Conservation (phyloP, 2,797 vertebrate species). For the Pseudochirops cupreus region DNA sequence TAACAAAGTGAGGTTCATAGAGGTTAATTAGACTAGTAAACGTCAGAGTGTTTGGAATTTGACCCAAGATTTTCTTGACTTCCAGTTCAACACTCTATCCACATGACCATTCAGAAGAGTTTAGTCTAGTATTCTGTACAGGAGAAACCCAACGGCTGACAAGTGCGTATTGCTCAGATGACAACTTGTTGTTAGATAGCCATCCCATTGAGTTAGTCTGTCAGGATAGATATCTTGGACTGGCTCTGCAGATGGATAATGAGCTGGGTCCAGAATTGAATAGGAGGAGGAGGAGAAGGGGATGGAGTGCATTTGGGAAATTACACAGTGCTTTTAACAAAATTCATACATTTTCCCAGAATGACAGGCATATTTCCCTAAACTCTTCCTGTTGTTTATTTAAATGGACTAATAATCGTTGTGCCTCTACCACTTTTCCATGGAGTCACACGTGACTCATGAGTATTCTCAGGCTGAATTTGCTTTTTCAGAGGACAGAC, state of each 20-base stretch:
- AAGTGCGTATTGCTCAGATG: not conserved
- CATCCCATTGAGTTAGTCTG: not conserved
- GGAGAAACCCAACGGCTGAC: not conserved
- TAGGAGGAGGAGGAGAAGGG: not conserved
- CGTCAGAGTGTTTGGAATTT: not conserved
- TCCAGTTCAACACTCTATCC: not conserved
- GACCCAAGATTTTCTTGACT: not conserved
- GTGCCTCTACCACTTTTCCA: slow-evolving; percentile 13
- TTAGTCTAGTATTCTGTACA: not conserved
- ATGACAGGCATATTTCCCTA: slow-evolving; percentile 70
- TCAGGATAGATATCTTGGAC: not conserved
- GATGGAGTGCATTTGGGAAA: not conserved
- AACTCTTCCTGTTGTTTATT: slow-evolving; percentile 62
- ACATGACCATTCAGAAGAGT: not conserved
- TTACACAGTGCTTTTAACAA: not conserved
- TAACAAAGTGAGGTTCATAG: not conserved
- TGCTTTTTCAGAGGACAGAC: slow-evolving; percentile 70
- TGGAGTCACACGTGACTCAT: slow-evolving; percentile 69
- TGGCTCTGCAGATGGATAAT: not conserved
- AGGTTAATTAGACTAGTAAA: not conserved
- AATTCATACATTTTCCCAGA: slow-evolving; percentile 62
- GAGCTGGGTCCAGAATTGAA: not conserved
- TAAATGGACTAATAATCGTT: slow-evolving; percentile 57
- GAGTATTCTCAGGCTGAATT: slow-evolving; percentile 68
- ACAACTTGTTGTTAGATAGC: not conserved